A percentile compares a stretch with the other conserved stretches of the same genome.
Evolutionary conservation across 2,888 invertebrate genomes (phyloP).

Genomic region (Chloromyia formosa): DNA sequence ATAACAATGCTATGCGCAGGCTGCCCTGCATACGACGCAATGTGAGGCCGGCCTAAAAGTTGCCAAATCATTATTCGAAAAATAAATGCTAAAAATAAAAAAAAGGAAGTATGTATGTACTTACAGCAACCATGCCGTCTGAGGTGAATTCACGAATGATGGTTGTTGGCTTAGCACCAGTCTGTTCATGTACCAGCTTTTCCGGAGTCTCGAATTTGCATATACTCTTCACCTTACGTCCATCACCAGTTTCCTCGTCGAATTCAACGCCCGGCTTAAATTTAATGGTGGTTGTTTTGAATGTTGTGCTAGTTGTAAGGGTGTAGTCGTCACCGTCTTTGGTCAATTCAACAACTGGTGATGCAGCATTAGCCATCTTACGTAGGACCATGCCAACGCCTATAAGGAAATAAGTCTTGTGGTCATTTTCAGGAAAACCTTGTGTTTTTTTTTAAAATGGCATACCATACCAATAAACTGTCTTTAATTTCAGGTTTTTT

Average conservation of each 20-base stretch:
- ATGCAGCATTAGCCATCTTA: slow-evolving; percentile 84
- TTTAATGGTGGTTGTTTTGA: slow-evolving; percentile 84
- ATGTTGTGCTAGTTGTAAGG: slow-evolving; percentile 85
- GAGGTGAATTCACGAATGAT: slow-evolving; percentile 79
- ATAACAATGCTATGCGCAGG: no score
- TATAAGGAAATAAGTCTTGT: slow-evolving; percentile 62
- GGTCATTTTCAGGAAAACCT: not conserved
- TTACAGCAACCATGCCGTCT: slow-evolving; percentile 75
- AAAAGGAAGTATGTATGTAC: slow-evolving; percentile 41
- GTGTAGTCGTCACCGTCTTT: slow-evolving; percentile 79
- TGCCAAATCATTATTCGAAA: no score
- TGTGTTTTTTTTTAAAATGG: no score
- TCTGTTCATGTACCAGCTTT: slow-evolving; percentile 83
- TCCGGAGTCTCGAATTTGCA: slow-evolving; percentile 78
- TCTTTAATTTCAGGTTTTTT: no score
- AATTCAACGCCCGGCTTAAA: slow-evolving; percentile 89
- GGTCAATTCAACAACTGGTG: slow-evolving; percentile 84
- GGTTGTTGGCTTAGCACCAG: slow-evolving; percentile 73
- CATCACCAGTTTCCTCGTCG: slow-evolving; percentile 90
- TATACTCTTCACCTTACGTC: slow-evolving; percentile 76
- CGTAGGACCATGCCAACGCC: slow-evolving; percentile 89
- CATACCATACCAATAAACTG: no score
- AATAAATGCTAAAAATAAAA: no score
- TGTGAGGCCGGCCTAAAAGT: no score
- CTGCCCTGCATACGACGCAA: no score